Evolutionary conservation across 2,888 invertebrate genomes (phyloP), one percentile per base, ranked within the genome.

Genomic region (Agrotis exclamationis): DNA sequence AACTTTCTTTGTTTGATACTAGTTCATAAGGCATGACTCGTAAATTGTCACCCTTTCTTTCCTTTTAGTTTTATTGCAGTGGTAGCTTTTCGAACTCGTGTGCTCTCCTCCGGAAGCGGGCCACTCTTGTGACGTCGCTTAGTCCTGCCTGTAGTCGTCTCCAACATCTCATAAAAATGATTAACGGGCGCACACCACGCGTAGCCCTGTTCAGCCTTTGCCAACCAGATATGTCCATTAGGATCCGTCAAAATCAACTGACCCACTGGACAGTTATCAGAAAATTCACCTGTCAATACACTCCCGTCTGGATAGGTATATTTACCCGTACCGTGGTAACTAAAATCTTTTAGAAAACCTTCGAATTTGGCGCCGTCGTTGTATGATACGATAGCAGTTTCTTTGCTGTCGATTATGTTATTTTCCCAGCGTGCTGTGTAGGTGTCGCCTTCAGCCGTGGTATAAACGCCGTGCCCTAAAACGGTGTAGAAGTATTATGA

Each of bases 401-500:
- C 92, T 62, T 72, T 87, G 24, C 90, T 91, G 0, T 91, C 90
- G 3, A 97, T 88, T 63, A 93, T 93, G 84, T 97, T 97, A 16
- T 91, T 87, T 0, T 96, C 94, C 97, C 97, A 97, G 3, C 82
- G 82, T 9, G 97, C 97, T 33, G 90, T 85, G 86, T 97, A 97
- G 0, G 84, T 85, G 81, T 97, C 97, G 0, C 96, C 97, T 83
- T 97, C 97, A 7, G 95, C 95, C 0, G 97, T 97, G 3, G 85
- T 94, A 82, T 97, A 97, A 16, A 90, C 89, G 13, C 97, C 97
- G 1, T 82, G 87, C 4, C 96, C 97, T 96, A 66, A 62, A 76
- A 83, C 24, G n/a, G 20, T 69, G 51, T 48, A 54, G 33, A 66
- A 70, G 73, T 53, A 70, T 71, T 64, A 20, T 54, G 50, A 68